Evolutionary conservation across 92 coral and sea anemone genomes (phyloP).

Genomic region (Phenganax marumi): DNA sequence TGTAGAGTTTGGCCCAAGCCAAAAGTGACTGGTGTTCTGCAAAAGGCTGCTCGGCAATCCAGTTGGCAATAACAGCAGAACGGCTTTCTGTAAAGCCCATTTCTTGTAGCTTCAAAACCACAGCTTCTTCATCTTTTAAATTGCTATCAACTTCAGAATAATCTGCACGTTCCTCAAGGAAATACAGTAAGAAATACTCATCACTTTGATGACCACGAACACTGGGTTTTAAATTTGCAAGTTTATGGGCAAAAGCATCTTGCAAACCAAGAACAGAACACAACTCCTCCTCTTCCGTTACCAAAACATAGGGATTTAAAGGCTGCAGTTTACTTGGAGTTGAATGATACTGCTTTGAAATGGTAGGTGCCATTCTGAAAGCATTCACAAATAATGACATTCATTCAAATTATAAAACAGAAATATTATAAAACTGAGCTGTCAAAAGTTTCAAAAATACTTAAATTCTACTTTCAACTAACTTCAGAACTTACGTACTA

Average conservation of each 20-base stretch:
- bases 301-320: not conserved
- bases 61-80: too few relatives aligned
- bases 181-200: not conserved
- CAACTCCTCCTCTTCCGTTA: not conserved
- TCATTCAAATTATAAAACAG: too few relatives aligned
- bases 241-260: not conserved
- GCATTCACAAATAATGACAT: too few relatives aligned
- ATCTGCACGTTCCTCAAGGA: slow-evolving; percentile 2
- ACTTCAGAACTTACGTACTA: too few relatives aligned
- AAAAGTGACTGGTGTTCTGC: slow-evolving; percentile 47
- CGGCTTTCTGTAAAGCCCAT: not conserved
- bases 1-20: slow-evolving; percentile 14
- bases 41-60: too few relatives aligned
- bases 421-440: too few relatives aligned
- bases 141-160: not conserved
- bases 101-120: not conserved
- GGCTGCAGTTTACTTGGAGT: too few relatives aligned
- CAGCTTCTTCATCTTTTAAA: not conserved
- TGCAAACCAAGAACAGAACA: slow-evolving; percentile 24
- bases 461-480: too few relatives aligned
- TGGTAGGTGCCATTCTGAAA: too few relatives aligned
- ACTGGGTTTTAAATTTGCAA: too few relatives aligned
- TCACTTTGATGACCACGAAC: slow-evolving; percentile 9
- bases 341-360: too few relatives aligned
- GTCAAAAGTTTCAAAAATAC: too few relatives aligned